Base-by-base conservation (phyloP, 1,140 invertebrate species). In the Drosophila baimaii region DNA sequence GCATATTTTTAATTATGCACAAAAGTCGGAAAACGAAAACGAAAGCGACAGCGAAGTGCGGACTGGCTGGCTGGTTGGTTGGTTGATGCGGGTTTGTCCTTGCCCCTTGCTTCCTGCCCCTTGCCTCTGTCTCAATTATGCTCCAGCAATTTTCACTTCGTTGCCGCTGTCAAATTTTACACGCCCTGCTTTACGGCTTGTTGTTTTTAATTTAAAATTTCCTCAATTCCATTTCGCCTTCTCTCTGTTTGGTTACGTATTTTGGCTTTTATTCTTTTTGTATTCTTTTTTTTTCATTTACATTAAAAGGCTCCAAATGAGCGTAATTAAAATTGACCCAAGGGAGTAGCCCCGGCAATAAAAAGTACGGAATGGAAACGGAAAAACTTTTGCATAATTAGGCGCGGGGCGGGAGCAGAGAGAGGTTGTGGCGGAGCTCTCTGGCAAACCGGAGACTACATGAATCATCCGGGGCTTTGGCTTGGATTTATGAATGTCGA, bases 251-350 rank as follows among this genome's bases (percentile, higher is more conserved):
- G 62, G 47, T 63, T 56, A 17, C 43, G 35, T 46, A 35, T 64
- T 78, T 56, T 23, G 35, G 13, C 25, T 23, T 56, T 69, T 17
- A 43, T 56, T 49, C 43, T 35, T 70, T 66, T 57, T 25, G 33
- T 66, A 10, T 31, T 31, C 10, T 31, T 31, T 1, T 31, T 35
- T 64, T 71, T 77, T 64, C 68, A 78, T 79, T 82, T 78, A 51
- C 70, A 78, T 78, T 79, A 79, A 79, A 78, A 78, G 63, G 74
- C 74, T 69, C 74, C 58, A 72, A 89, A 89, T 89, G 84, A 89
- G 63, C 77, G 84, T 84, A 89, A 89, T 89, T 89, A 90, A 89
- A 89, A 89, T 89, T 89, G 84, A 89, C 84, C 84, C 84, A 84
- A 77, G 77, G 74, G 84, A 79, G 75, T 65, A 66, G 73, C 64